Evolutionary conservation across 2,113 vertebrate species (phyloP), one percentile per base, ranked within the genome.

Genomic region (Tragelaphus imberbis): DNA sequence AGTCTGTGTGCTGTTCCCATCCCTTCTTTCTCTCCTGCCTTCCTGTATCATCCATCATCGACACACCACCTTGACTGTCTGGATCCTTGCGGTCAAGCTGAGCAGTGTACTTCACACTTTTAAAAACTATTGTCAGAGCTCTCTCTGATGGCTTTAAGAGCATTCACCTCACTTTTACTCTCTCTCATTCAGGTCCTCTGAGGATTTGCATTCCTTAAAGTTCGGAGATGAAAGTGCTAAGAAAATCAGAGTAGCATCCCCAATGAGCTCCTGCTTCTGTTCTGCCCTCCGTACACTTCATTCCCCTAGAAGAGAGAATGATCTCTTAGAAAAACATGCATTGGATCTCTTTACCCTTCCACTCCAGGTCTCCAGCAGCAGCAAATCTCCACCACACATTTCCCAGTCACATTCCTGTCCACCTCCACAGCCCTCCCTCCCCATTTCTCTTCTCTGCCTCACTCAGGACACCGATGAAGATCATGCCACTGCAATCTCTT

Each of bases 401-500:
- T 77, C 13, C 33, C 30, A 47, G 17, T 5, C 12, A 14, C 89
- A 44, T 47, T 11, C n/a, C 16, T 88, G 8, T 65, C 17, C 11
- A 2, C 1, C 16, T 8, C 84, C 63, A 10, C 0, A 61, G 36
- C 3, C 11, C 6, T 21, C 13, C 63, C 44, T n/a, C 13, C 4
- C 28, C 23, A 0, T 28, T 27, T 13, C 25, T 51, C 49, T 3
- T 25, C 30, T 6, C 28, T 33, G 2, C 7, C n/a, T 25, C 8
- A 5, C 13, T 33, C 27, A 27, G 9, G n/a, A 8, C 2, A 23
- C 6, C 0, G 1, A 33, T 7, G 28, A n/a, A 25, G 11, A 19
- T 33, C 10, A 13, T 1, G 1, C 14, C 27, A 19, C 4, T 3
- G 0, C 14, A 1, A 25, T 47, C 59, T 25, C 12, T n/a, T 27